Conservation (phyloP, 23 tunicate genomes). For the Oikopleura albicans region DNA sequence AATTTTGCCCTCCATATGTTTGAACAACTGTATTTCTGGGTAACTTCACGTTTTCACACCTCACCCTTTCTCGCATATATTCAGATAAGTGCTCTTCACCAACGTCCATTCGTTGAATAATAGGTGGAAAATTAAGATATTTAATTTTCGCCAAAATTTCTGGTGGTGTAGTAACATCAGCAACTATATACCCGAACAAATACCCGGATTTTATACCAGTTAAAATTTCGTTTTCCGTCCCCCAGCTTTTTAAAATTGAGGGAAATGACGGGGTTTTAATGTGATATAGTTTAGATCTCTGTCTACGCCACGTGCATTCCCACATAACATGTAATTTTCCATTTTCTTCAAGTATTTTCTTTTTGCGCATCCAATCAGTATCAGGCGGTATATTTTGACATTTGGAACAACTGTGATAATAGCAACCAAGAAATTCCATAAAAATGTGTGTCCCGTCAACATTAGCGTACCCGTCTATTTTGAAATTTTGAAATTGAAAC, state of each 20-base stretch:
- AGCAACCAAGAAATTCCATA: background rate
- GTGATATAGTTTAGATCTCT: background rate
- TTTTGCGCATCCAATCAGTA: background rate
- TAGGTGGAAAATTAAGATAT: background rate
- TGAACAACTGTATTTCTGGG: background rate
- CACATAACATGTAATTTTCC: background rate
- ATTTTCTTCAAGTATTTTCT: background rate
- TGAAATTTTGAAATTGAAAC: background rate
- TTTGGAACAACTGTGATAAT: background rate
- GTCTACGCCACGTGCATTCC: background rate
- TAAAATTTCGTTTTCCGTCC: background rate
- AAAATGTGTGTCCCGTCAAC: background rate
- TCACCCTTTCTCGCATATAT: background rate
- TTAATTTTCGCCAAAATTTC: background rate
- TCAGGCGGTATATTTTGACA: background rate
- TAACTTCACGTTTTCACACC: background rate
- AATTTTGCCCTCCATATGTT: background rate
- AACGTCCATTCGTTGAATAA: background rate
- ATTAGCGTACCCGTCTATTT: background rate
- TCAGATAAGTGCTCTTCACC: background rate
- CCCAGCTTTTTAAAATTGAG: background rate
- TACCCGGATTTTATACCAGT: background rate
- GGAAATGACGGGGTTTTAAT: background rate
- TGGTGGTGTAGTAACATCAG: background rate
- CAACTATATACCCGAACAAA: background rate